Base-by-base conservation (phyloP, 2,888 invertebrate genomes). In the Chrysina gloriosa region DNA sequence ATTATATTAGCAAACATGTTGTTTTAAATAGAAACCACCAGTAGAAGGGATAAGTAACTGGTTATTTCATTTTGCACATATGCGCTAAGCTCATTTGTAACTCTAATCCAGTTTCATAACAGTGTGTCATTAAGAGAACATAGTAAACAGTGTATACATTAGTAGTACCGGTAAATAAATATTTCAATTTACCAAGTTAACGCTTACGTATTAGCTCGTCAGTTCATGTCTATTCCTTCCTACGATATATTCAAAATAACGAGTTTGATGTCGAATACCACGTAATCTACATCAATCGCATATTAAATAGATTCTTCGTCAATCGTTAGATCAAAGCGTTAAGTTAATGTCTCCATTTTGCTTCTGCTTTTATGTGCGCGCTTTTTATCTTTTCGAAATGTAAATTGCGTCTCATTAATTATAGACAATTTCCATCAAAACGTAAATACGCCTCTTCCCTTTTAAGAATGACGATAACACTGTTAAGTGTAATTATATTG, bases 101-200 rank as follows among this genome's bases (percentile, higher is more conserved):
- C 71, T 71, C 69, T 70, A 71, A 71, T 69, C 73, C 69, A 69
- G 71, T 70, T 71, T 71, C 63, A 67, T 69, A 70, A 34, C 69
- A 64, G 72, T 70, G 66, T 68, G 70, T 70, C 72, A 72, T 69
- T 68, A 68, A 69, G 45, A 25, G 14, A 19, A 42, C 19, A 29
- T 54, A 65, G 54, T 65, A 45, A 65, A 54, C 65, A 42, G 16
- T 0, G 34, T 34, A 34, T 34, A 21, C 54, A 31, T 54, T 34
- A 54, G 14, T 21, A 16, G 16, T 14, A 34, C 34, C 54, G 29
- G 54, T 31, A 34, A 54, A 54, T 31, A 54, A 34, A 54, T 54
- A 54, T 54, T 54, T 54, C 34, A 54, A 34, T 54, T 54, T 54
- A 54, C 34, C 31, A 5, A 34, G 19, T 54, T 31, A 54, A 11